Conservation (phyloP, 2,888 invertebrate genomes). For the Temnothorax unifasciatus region DNA sequence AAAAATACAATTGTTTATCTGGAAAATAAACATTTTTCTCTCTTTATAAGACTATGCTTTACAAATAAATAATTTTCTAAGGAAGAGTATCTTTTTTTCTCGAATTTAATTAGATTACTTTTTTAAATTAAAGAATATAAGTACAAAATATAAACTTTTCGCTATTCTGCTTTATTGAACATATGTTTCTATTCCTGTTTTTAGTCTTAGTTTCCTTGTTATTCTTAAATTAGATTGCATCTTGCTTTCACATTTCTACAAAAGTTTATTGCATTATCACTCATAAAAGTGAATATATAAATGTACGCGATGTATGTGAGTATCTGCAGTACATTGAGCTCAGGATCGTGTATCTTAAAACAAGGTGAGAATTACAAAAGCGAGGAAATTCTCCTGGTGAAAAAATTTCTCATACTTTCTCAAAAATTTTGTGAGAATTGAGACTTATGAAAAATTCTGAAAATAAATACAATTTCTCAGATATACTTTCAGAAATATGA, state of each 20-base stretch:
- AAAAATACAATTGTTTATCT: neutral
- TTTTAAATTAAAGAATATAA: neutral
- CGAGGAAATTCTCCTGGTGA: too few species aligned
- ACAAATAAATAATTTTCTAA: neutral
- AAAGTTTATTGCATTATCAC: neutral
- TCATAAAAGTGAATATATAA: neutral
- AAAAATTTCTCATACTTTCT: too few species aligned
- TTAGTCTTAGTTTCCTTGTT: neutral
- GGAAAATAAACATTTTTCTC: neutral
- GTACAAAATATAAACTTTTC: neutral
- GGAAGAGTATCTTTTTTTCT: neutral
- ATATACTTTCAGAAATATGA: too few species aligned
- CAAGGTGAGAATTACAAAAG: too few species aligned
- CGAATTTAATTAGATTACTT: neutral
- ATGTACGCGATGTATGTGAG: neutral
- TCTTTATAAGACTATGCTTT: neutral
- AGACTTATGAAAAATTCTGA: too few species aligned
- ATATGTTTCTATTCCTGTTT: too few species aligned
- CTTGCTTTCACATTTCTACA: neutral
- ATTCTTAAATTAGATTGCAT: neutral
- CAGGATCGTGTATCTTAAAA: too few species aligned
- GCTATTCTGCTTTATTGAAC: neutral
- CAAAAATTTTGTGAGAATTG: too few species aligned
- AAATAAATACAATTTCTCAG: too few species aligned
- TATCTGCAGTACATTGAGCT: too few species aligned